Conservation (phyloP, 2,113 vertebrate genomes). For the Arvicanthis niloticus region DNA sequence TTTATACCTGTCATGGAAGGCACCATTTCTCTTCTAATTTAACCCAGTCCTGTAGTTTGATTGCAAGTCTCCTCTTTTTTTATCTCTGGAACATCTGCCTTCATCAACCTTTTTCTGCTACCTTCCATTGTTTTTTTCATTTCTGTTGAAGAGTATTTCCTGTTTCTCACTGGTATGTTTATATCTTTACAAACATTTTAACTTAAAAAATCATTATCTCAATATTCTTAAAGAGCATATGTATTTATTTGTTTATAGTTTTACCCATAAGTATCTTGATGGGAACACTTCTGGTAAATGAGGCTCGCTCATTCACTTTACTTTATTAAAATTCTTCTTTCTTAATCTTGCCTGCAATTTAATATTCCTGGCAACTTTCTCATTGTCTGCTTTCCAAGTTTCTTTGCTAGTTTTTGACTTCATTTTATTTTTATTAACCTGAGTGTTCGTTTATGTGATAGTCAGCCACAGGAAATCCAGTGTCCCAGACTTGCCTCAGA, state of each 20-base stretch:
- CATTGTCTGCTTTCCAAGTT: background rate
- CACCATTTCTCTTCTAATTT: background rate
- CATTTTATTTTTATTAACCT: background rate
- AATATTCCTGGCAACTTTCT: background rate
- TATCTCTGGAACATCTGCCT: background rate
- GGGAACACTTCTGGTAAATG: background rate
- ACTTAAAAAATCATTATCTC: background rate
- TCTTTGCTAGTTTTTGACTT: background rate
- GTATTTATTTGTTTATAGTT: background rate
- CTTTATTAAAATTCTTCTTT: background rate
- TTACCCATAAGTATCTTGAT: background rate
- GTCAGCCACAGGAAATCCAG: background rate
- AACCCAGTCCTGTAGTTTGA: background rate
- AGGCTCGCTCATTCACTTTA: background rate
- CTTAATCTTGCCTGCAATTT: background rate
- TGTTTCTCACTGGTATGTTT: background rate
- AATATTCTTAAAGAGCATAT: background rate
- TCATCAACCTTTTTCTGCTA: background rate
- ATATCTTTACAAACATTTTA: background rate
- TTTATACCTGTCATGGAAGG: rapidly evolving
- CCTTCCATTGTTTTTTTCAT: background rate
- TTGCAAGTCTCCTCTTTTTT: background rate
- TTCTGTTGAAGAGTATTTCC: background rate
- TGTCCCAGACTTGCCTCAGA: too few species aligned
- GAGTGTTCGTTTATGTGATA: background rate